Percentiles rank a stretch among this genome's conserved stretches.
phyloP scores from a whole-genome alignment of 2,113 vertebrate genomes.

The Fukomys damarensis region DNA sequence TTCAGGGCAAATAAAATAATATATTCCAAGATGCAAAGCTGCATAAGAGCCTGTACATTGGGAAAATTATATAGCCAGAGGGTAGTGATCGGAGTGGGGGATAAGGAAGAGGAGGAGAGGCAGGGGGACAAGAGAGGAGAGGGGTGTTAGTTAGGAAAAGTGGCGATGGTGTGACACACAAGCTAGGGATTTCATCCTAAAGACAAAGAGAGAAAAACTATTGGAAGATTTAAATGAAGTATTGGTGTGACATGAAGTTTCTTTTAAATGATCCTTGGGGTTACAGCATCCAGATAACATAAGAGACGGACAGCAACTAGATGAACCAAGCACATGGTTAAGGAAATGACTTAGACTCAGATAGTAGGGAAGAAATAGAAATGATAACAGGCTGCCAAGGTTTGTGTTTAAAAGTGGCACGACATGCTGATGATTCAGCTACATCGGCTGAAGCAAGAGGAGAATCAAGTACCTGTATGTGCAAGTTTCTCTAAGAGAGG shows the following conservation, averaged over 20 bases:
- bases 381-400: neutral
- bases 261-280: neutral
- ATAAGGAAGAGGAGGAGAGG: too few relatives aligned
- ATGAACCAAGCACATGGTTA: neutral
- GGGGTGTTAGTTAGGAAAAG: neutral
- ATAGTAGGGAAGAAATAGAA: neutral
- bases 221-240: neutral
- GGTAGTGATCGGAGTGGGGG: neutral
- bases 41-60: neutral
- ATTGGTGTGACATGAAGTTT: neutral
- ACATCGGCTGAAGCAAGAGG: neutral
- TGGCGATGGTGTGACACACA: neutral
- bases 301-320: neutral
- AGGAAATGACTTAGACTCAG: neutral
- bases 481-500: neutral
- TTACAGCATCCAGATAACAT: neutral
- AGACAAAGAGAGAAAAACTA: neutral
- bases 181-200: neutral
- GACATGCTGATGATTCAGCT: neutral
- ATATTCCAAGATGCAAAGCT: neutral
- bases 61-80: neutral
- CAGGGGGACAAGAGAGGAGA: too few relatives aligned
- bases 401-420: neutral
- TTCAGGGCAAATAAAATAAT: neutral
- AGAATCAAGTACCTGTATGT: accelerated